These are phyloP conservation scores for Threskiornis aethiopicus DNA, from an alignment of 2,797 vertebrate species.

Conservation along the genomic window DNA sequence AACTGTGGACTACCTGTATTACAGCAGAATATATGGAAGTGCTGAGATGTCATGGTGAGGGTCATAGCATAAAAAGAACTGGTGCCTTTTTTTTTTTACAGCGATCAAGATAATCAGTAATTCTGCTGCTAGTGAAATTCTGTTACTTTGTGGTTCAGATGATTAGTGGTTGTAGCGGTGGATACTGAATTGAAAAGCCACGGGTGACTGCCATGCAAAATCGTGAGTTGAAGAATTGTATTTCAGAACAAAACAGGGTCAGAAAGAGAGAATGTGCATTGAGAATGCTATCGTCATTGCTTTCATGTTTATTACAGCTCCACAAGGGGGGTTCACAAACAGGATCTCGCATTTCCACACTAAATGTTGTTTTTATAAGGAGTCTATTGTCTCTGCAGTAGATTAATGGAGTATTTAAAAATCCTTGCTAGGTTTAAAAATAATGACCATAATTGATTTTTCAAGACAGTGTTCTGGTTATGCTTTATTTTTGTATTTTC, in stretches of 20 bases:
- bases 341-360: neutral
- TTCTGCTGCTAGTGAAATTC: neutral
- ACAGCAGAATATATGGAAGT: neutral
- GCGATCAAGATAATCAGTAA: neutral
- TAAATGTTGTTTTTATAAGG: neutral
- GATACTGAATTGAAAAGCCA: neutral
- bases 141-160: neutral
- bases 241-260: neutral
- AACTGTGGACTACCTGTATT: neutral
- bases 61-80: neutral
- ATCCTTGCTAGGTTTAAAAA: neutral
- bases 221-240: neutral
- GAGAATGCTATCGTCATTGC: neutral
- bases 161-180: neutral
- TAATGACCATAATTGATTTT: neutral
- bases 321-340: neutral
- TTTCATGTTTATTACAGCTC: neutral
- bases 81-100: too few species aligned
- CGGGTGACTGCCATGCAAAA: neutral
- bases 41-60: neutral
- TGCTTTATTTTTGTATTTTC: neutral
- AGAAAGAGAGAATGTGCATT: neutral
- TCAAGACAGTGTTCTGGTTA: neutral
- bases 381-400: neutral
- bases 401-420: neutral